Percentiles rank a stretch among this genome's conserved stretches.
Evolutionary conservation across 2,888 invertebrate species (phyloP).

Genomic region (Xylota segnis): DNA sequence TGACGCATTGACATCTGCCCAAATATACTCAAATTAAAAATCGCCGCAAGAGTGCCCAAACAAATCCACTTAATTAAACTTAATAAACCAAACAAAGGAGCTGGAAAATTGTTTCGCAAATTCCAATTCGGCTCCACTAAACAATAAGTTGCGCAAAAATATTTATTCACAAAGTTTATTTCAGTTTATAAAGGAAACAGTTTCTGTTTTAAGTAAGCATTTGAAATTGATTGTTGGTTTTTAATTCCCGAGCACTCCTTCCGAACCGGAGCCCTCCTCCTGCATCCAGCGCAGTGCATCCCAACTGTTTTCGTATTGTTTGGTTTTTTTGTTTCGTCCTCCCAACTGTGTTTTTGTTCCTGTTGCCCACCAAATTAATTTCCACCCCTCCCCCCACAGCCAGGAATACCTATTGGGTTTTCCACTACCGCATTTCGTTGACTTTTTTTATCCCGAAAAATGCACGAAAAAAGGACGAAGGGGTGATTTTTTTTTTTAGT

Average conservation of each 20-base stretch:
- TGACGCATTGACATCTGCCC: too few species aligned
- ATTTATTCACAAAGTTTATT: background rate
- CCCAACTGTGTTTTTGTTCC: background rate
- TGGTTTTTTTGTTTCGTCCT: background rate
- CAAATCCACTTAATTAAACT: too few species aligned
- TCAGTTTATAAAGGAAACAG: background rate
- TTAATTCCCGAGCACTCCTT: background rate
- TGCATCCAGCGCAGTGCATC: too few species aligned
- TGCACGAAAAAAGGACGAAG: background rate
- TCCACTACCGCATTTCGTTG: background rate
- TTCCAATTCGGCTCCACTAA: background rate
- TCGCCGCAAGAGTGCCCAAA: too few species aligned
- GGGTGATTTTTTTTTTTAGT: background rate
- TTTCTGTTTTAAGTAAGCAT: background rate
- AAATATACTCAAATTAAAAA: too few species aligned
- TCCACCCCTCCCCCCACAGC: background rate
- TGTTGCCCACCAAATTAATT: background rate
- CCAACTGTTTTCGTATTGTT: background rate
- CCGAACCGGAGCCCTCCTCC: too few species aligned
- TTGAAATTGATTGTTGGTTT: background rate
- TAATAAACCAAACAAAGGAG: too few species aligned
- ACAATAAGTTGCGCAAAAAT: background rate
- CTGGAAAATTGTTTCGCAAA: too few species aligned
- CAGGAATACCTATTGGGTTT: background rate
- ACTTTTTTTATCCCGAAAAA: background rate